Evolutionary conservation across 2,888 invertebrate genomes (phyloP), one percentile per base, ranked within the genome.

Genomic region (Lasioglossum pauxillum): DNA sequence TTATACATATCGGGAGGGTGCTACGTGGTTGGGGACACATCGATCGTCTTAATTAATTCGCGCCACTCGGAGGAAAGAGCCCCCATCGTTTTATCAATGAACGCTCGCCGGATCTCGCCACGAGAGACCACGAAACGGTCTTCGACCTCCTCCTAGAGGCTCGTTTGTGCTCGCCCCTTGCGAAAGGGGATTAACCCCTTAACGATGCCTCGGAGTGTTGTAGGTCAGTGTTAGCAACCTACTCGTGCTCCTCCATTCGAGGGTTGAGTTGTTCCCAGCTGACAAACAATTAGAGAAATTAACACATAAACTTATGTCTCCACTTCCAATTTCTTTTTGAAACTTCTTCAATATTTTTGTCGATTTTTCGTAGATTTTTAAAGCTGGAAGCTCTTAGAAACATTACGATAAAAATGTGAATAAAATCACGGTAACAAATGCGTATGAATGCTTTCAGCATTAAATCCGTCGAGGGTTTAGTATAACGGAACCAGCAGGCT

Each of bases 31-130:
- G 81, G 85, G 79, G 81, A 83, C 80, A 83, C 78, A 85, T 89
- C 88, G 89, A 89, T 89, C 89, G 82, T 87, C 89, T 89, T 85
- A 89, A 89, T 89, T 87, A 89, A 89, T 89, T 89, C 85, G 74
- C 72, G 75, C 60, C 78, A 71, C 60, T 38, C 49, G 53, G 75
- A 77, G 53, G 10, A 53, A 46, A 81, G 75, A 69, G 71, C 41
- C 35, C 31, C 23, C 67, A 64, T 76, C 75, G 72, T 77, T 85
- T 89, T 87, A 89, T 87, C 85, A 89, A 89, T 89, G 79, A 81
- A 64, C 82, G 72, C 57, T 71, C n/a, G 75, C 53, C 71, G 67
- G 78, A 85, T 84, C 86, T 84, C 23, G 31, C 12, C n/a, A n/a
- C n/a, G 16, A 3, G 35, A 23, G 5, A 16, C 79, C 86, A 85